These are phyloP conservation scores for Hydrochoerus hydrochaeris DNA, from an alignment of 2,113 vertebrate genomes.

Conservation along the genomic window DNA sequence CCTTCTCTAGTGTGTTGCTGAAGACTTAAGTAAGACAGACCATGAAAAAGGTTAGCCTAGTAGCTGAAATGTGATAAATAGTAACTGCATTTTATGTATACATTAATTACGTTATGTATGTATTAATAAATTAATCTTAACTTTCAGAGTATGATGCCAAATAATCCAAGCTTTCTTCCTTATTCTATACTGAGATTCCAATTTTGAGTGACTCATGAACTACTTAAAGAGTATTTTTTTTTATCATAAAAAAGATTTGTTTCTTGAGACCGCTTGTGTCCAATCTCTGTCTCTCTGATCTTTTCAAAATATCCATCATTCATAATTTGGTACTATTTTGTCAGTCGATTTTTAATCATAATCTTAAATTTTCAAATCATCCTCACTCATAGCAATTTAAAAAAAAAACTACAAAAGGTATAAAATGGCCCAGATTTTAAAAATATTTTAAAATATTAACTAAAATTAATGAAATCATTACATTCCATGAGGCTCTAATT, in stretches of 20 bases:
- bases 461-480: conserved; percentile 29
- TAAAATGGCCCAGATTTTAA: background rate
- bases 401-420: background rate
- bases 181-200: background rate
- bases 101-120: background rate
- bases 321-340: conserved; percentile 7
- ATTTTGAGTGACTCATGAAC: background rate
- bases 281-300: background rate
- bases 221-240: background rate
- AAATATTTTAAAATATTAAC: background rate
- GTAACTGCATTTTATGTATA: background rate
- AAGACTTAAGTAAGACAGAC: background rate
- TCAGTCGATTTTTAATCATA: background rate
- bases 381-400: background rate
- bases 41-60: background rate
- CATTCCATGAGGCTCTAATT: background rate
- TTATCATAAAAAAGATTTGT: background rate
- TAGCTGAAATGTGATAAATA: background rate
- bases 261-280: background rate
- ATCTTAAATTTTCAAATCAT: background rate
- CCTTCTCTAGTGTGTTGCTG: background rate
- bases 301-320: background rate
- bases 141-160: background rate
- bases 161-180: background rate
- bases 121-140: background rate